Conservation (phyloP, 2,113 vertebrate species). For the Alexandromys fortis region DNA sequence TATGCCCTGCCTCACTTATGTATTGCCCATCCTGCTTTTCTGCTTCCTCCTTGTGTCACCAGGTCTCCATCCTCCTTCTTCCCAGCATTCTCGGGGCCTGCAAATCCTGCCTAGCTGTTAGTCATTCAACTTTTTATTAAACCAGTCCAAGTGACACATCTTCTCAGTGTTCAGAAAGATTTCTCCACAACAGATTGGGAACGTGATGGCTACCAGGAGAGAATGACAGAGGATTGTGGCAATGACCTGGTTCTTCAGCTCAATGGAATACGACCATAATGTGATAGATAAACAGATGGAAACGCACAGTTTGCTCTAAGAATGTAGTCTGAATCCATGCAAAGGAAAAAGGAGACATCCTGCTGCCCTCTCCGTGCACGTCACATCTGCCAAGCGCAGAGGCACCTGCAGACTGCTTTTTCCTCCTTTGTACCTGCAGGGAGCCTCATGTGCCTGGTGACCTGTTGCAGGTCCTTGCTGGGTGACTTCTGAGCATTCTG, state of each 20-base stretch:
- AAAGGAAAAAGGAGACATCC: neutral
- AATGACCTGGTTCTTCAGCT: neutral
- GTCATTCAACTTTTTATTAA: neutral
- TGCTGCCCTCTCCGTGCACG: neutral
- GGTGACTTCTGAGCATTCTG: neutral
- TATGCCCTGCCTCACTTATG: neutral
- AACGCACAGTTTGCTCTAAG: neutral
- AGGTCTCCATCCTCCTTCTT: neutral
- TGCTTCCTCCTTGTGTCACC: rapidly evolving
- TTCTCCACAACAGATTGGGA: neutral
- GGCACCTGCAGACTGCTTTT: neutral
- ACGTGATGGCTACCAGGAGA: neutral
- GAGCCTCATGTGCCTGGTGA: neutral
- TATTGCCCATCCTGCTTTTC: neutral
- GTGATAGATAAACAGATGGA: neutral
- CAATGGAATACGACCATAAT: neutral
- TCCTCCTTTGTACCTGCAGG: neutral
- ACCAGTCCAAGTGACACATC: neutral
- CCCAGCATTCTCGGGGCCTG: neutral
- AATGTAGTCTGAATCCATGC: neutral
- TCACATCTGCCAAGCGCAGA: rapidly evolving
- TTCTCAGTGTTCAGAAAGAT: neutral
- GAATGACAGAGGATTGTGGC: neutral
- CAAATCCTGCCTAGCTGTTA: neutral
- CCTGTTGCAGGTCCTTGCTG: neutral